Evolutionary conservation across 2,797 vertebrate species (phyloP).

Genomic region (Acridotheres tristis): DNA sequence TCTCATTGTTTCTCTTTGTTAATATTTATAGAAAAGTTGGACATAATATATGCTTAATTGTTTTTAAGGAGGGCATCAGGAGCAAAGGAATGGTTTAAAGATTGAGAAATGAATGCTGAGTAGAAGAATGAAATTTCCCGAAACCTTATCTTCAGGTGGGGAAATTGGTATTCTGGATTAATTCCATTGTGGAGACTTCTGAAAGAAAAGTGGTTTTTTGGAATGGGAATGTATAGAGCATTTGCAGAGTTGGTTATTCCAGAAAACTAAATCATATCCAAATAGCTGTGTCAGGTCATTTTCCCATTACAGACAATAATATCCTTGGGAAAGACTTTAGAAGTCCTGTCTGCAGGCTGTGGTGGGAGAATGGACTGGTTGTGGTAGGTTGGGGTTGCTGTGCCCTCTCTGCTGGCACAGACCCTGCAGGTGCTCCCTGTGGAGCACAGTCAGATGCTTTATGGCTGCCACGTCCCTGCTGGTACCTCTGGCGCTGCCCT

Average conservation of each 20-base stretch:
- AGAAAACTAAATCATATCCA: conserved; percentile 42
- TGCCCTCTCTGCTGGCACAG: neutral
- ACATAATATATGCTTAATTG: neutral
- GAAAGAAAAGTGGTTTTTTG: conserved; percentile 37
- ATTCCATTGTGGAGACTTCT: conserved; percentile 34
- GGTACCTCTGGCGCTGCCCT: neutral
- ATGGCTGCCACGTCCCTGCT: rapidly evolving
- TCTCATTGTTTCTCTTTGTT: neutral
- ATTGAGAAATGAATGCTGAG: neutral
- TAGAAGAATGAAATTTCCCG: neutral
- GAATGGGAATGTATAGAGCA: neutral
- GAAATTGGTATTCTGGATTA: conserved; percentile 55
- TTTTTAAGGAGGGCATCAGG: neutral
- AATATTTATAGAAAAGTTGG: neutral
- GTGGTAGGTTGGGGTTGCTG: neutral
- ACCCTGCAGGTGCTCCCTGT: rapidly evolving
- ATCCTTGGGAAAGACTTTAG: neutral
- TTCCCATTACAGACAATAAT: neutral
- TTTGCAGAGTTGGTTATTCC: conserved; percentile 40
- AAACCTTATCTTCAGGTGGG: neutral
- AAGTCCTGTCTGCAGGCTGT: neutral
- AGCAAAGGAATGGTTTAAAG: neutral
- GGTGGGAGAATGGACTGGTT: neutral
- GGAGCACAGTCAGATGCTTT: neutral
- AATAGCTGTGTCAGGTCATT: conserved; percentile 15